Evolutionary conservation across 2,797 vertebrate genomes (phyloP), one percentile per base, ranked within the genome.

Genomic region (Cygnus olor): DNA sequence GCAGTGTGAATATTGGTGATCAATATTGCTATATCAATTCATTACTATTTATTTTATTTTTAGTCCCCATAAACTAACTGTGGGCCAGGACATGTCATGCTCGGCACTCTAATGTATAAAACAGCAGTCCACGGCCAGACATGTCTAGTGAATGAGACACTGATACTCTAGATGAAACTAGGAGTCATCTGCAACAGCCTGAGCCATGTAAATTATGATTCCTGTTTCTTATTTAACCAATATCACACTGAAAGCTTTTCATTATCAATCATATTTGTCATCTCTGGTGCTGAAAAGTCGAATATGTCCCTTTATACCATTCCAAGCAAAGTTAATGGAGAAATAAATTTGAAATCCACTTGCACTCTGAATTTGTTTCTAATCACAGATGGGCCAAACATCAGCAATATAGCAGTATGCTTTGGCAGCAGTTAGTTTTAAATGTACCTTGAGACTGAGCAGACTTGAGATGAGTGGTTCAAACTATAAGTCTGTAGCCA

Each of bases 331-430:
- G 70, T 5, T 22, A 68, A 34, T 14, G 10, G 25, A 72, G 71
- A 36, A 85, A 76, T 51, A 68, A 81, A 64, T 16, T 40, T 38
- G 44, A 86, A 90, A 58, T 9, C 3, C 16, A 22, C 58, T 64
- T 47, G 53, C 71, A 30, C 76, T 90, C 58, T 71, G 17, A 69
- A 38, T 85, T 71, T 53, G n/a, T 76, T 74, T 64, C 51, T 79
- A 38, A 40, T 54, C 34, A 22, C 66, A 91, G 76, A 79, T 61
- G 64, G 47, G 64, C 40, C 63, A 30, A 65, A 80, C 34, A 12
- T 76, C 47, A 64, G 36, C 76, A 72, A 76, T 40, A 13, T 0
- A 72, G 30, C 22, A 65, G 10, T 45, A 24, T 0, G 1, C 25
- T 32, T 51, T 88, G 83, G 53, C 63, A 85, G 64, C 9, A 63